phyloP scores from a whole-genome alignment of 2,888 invertebrate species.

The Cataglyphis cursor region DNA sequence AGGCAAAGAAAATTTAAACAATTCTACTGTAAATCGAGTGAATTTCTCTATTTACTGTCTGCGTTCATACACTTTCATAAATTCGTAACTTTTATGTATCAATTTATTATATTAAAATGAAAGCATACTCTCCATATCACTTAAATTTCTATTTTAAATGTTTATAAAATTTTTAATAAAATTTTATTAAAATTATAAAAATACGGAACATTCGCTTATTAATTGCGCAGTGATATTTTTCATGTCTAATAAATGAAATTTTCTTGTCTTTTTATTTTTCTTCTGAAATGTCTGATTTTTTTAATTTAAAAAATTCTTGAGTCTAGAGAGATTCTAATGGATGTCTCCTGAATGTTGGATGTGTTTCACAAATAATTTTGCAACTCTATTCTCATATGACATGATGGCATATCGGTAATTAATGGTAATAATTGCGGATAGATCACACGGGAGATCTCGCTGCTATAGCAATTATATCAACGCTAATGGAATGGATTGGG shows the following conservation, averaged over 20 bases:
- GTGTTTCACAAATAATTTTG: constrained; percentile 11
- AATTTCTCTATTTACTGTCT: background rate
- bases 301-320: background rate
- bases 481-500: constrained; percentile 32
- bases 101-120: background rate
- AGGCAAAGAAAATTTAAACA: background rate
- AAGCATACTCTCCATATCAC: background rate
- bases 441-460: constrained; percentile 18
- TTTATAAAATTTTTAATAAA: too few species aligned
- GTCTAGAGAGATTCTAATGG: background rate
- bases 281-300: background rate
- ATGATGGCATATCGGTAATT: constrained; percentile 10
- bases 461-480: constrained; percentile 30
- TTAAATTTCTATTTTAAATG: background rate
- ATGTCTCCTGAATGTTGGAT: background rate
- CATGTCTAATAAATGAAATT: background rate
- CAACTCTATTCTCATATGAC: background rate
- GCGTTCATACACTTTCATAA: too few species aligned
- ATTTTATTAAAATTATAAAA: too few species aligned
- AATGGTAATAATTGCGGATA: constrained; percentile 35
- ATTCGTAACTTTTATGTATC: background rate
- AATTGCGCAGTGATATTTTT: background rate
- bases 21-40: background rate
- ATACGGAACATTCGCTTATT: background rate
- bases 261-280: background rate